Evolutionary conservation across 2,888 invertebrate genomes (phyloP).

Genomic region (Andrena chrysosceles): DNA sequence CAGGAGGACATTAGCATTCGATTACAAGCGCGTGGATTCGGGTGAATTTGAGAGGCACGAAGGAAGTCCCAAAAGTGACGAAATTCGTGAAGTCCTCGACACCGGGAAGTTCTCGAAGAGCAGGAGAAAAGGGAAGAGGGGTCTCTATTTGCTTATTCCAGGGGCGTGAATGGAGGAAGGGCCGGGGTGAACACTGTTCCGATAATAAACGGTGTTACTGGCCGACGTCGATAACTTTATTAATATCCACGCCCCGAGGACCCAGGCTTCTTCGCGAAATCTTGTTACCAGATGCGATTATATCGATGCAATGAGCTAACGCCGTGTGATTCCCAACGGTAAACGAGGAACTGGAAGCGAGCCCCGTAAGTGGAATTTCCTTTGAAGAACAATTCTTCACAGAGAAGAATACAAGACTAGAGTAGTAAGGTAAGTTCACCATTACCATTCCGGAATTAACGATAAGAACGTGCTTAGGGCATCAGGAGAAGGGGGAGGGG

Average conservation of each 20-base stretch:
- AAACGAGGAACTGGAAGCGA: not conserved
- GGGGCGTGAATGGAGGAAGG: constrained; percentile 33
- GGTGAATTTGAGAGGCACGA: not conserved
- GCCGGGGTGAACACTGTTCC: constrained; percentile 4
- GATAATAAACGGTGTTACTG: constrained; percentile 44
- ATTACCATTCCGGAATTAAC: too few relatives aligned
- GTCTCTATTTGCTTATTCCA: constrained; percentile 30
- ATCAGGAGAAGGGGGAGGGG: too few relatives aligned
- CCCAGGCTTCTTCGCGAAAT: constrained; percentile 20
- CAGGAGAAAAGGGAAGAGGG: not conserved
- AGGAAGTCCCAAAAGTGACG: not conserved
- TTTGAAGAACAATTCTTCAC: too few relatives aligned
- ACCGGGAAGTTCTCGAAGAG: constrained; percentile 5
- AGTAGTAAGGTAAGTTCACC: too few relatives aligned
- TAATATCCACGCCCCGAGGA: constrained; percentile 19
- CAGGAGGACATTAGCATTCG: not conserved
- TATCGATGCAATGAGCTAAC: constrained; percentile 19
- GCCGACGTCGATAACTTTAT: constrained; percentile 50
- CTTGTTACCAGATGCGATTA: constrained; percentile 14
- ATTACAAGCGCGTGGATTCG: not conserved
- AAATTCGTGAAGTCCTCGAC: not conserved
- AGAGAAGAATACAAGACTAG: too few relatives aligned
- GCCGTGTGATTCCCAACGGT: not conserved
- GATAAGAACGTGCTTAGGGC: too few relatives aligned
- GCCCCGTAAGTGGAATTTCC: too few relatives aligned